Base-by-base conservation (phyloP, 2,113 vertebrate genomes). In the Melanerpes aurifrons region DNA sequence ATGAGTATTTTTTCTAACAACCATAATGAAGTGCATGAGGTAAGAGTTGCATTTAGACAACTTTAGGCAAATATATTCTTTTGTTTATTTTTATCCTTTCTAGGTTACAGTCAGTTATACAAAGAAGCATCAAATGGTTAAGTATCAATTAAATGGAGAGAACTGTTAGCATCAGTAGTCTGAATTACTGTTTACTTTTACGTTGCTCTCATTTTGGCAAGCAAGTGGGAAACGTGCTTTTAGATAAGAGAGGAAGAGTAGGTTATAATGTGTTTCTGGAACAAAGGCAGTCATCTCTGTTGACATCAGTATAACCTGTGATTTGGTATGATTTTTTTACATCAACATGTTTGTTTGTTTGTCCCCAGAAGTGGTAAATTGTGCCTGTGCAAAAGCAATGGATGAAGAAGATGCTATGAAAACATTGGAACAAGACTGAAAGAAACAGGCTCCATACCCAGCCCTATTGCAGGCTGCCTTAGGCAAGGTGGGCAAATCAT, bases 261-360 rank as follows among this genome's bases (percentile, higher is more conserved):
- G 7, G 5, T 53, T 71, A 10, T 21, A 86, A 64, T 3, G 3
- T 4, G 10, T 57, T 45, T 26, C 67, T 82, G 35, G 22, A 76
- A 59, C 10, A 66, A 71, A 82, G 40, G 7, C 56, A 78, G 84
- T n/a, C 9, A 68, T 31, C 20, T 61, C 43, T 53, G 20, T 54
- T 53, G n/a, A 50, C 57, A 35, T 57, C 53, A 56, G 16, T 74
- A 24, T 59, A 77, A 58, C 13, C n/a, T 43, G 59, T 53, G 77
- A 57, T 68, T 83, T 73, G 4, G 7, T 68, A 71, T 82, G 24
- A 63, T 64, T 47, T 59, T 89, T 25, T 53, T 53, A 17, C 40
- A n/a, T 70, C 17, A 68, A 31, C 2, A 6, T 68, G 12, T 8
- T 2, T 2, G 1, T n/a, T 69, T 2, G 1, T 35, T 70, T 82